Percentiles rank a stretch among this genome's conserved stretches.
Evolutionary conservation across 2,797 vertebrate genomes (phyloP).

Genomic region (Notolepis coatsorum): DNA sequence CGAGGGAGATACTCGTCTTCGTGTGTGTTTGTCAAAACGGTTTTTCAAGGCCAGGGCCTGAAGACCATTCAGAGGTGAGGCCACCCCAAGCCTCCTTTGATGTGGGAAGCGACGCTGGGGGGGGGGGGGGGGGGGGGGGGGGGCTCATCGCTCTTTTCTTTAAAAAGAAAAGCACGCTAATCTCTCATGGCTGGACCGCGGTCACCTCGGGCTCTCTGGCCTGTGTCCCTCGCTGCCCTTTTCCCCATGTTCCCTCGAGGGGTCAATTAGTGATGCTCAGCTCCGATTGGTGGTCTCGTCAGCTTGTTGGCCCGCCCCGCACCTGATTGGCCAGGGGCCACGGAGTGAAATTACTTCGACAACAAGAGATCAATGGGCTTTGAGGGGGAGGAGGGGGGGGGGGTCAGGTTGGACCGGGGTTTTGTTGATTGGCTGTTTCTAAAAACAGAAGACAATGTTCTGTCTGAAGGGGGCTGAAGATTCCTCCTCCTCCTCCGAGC

Average conservation of each 20-base stretch:
- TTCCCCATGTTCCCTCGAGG: conserved; percentile 30
- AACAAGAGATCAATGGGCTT: conserved; percentile 54
- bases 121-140: too few relatives aligned
- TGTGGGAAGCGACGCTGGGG: conserved; percentile 34
- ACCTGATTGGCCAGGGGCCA: conserved; percentile 48
- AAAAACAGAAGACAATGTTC: conserved; percentile 1
- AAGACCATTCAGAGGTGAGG: conserved; percentile 42
- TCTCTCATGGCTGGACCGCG: conserved; percentile 37
- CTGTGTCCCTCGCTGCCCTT: conserved; percentile 25
- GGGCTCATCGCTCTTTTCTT: conserved; percentile 39
- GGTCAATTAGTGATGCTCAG: conserved; percentile 43
- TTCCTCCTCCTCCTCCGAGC: not conserved
- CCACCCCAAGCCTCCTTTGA: conserved; percentile 65
- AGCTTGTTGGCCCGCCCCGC: conserved; percentile 16
- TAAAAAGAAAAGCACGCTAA: conserved; percentile 72
- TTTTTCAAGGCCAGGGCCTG: conserved; percentile 59
- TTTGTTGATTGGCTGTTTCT: conserved; percentile 18
- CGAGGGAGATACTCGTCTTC: conserved; percentile 49
- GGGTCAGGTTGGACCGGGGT: conserved; percentile 36
- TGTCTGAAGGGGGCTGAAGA: not conserved
- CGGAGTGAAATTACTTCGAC: conserved; percentile 44
- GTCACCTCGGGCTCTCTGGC: conserved; percentile 22
- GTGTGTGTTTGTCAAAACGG: conserved; percentile 54
- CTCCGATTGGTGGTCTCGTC: conserved; percentile 40
- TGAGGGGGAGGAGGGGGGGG: conserved; percentile 7